Conservation (phyloP, 2,888 invertebrate genomes). For the Strigamia maritima region DNA sequence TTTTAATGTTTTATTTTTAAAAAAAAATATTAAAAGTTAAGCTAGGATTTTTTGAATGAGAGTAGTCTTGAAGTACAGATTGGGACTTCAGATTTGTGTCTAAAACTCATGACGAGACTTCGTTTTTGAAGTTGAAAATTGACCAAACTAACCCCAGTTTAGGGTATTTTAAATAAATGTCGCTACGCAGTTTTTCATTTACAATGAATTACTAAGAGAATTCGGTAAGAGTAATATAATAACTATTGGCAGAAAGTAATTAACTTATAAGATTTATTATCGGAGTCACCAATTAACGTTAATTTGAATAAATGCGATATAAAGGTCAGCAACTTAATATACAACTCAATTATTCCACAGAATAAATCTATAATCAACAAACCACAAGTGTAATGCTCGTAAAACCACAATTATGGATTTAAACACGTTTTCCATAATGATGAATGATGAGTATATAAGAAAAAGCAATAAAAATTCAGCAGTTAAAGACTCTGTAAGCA, state of each 20-base stretch:
- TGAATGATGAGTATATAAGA: background rate
- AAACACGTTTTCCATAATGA: background rate
- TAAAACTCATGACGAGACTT: too few species aligned
- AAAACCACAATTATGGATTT: background rate
- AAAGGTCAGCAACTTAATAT: background rate
- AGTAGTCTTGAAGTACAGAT: too few species aligned
- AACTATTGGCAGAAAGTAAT: background rate
- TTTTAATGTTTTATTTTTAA: too few species aligned
- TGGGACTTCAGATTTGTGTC: too few species aligned
- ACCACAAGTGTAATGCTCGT: background rate
- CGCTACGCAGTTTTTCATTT: too few species aligned
- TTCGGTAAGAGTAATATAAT: background rate
- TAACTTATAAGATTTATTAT: background rate
- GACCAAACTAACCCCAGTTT: too few species aligned
- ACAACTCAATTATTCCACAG: background rate
- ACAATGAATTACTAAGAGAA: background rate
- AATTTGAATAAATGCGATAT: background rate
- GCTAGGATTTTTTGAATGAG: too few species aligned
- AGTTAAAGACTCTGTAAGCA: too few species aligned
- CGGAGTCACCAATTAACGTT: slow-evolving; percentile 4
- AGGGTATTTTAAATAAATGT: too few species aligned
- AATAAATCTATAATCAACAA: background rate
- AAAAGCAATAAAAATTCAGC: background rate
- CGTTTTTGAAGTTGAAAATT: too few species aligned
- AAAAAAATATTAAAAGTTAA: too few species aligned